Base-by-base conservation (phyloP, 2,888 invertebrate species). In the Luperina nickerlii region DNA sequence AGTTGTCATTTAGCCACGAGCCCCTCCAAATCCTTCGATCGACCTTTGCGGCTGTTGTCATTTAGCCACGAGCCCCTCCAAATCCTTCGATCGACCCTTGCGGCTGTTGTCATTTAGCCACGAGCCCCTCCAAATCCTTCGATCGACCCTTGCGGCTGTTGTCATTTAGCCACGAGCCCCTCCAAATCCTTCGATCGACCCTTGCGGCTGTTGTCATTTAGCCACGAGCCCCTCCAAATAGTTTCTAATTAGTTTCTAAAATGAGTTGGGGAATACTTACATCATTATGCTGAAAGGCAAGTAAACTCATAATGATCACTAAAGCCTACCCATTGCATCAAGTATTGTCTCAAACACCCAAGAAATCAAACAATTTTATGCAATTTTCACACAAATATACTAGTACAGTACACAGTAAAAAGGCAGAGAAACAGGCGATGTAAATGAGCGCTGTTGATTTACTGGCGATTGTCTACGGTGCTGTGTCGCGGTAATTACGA, bases 381-480 rank as follows among this genome's bases (percentile, higher is more conserved):
- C 54, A 79, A 38, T 63, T 85, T 81, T 68, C 27, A 32, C 32
- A 67, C 42, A 73, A 73, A 87, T 74, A 32, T 45, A n/a, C n/a
- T n/a, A n/a, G n/a, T n/a, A 84, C 83, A 81, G 60, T 69, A 62
- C 15, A 32, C 60, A 71, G 75, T 72, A 88, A 81, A 87, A 76
- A 74, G 4, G 32, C 27, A 79, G 54, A 78, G 66, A 76, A 78
- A 48, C 71, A 76, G 65, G 38, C 15, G 18, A 89, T 90, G 89
- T 77, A 88, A 89, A 90, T 90, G 78, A 83, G 76, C 15, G 13
- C 8, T 57, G 60, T 83, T 89, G 85, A 89, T 87, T 89, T 90
- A 90, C 86, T 81, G 89, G 20, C 89, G 32, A 89, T 86, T 89
- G 89, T 89, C 79, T 86, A 20, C 38, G 48, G 78, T 13, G 65